Evolutionary conservation across 2,113 vertebrate species (phyloP), one percentile per base, ranked within the genome.

Genomic region (Reinhardtius hippoglossoides): DNA sequence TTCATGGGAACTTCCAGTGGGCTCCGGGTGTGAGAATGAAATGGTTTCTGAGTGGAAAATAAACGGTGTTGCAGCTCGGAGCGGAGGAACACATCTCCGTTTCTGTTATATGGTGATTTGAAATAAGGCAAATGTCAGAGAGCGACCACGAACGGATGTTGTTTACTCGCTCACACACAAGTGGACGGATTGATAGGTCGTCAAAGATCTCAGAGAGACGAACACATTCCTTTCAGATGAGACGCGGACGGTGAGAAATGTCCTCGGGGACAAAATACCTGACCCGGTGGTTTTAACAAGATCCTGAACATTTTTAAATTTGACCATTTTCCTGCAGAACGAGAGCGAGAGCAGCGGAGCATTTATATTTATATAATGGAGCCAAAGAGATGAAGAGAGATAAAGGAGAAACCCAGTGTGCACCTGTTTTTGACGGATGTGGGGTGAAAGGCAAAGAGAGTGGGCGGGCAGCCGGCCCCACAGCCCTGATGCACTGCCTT

Each of bases 351-450:
- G n/a, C 48, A n/a, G 4, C 48, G 18, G 20, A 54, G 50, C 20
- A 21, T n/a, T 7, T 54, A 9, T 54, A 21, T 54, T 54, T 54
- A 54, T 54, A 54, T 54, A 54, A 54, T 21, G 21, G 18, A n/a
- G 50, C 20, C 46, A 1, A 21, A 8, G 40, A 42, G 40, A 42
- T 42, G 4, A 42, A 42, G 40, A 66, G 65, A 40, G 67, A 69
- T 14, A 15, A 67, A 0, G 66, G n/a, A 79, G 84, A 21, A 56
- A 52, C 67, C 20, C 23, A 9, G 81, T 10, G 67, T 62, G 78
- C 68, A 88, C 88, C 90, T 89, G 86, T 65, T 55, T 83, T 57
- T 89, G 91, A 87, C 71, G 26, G 84, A 92, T 90, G 89, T 76
- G 57, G 87, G 89, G 87, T 84, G 86, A 92, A 89, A 87, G 85